Evolutionary conservation across 1,140 invertebrate genomes (phyloP).

Genomic region (Brachionus plicatilis): DNA sequence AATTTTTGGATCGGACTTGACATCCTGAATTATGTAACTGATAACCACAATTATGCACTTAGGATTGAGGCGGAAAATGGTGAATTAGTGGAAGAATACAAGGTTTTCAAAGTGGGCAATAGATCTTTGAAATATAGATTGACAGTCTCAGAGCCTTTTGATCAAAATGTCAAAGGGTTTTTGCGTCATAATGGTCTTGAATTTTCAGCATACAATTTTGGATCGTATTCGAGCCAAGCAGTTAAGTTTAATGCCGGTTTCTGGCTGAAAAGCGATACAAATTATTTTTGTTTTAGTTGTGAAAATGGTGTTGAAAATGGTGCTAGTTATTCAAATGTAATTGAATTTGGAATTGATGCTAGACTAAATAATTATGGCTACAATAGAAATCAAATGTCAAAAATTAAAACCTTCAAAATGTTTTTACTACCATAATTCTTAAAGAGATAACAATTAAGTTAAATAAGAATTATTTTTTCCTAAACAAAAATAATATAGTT

Average conservation of each 20-base stretch:
- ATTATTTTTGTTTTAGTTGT: neutral
- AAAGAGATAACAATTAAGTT: too few species aligned
- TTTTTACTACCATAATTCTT: neutral
- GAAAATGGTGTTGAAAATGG: neutral
- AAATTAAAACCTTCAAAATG: neutral
- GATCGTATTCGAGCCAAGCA: neutral
- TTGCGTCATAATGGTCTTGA: neutral
- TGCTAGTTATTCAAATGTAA: neutral
- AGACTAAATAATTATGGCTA: neutral
- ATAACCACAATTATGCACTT: neutral
- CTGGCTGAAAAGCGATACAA: neutral
- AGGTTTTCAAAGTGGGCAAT: neutral
- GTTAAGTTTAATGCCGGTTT: neutral
- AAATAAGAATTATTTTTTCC: too few species aligned
- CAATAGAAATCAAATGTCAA: neutral
- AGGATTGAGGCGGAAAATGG: neutral
- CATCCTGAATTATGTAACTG: neutral
- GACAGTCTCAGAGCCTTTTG: neutral
- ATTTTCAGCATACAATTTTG: neutral
- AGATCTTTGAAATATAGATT: neutral
- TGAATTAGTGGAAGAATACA: neutral
- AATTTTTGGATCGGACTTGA: conserved; percentile 35
- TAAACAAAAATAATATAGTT: too few species aligned
- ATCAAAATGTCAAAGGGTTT: neutral
- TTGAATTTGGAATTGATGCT: neutral